Evolutionary conservation across 2,113 vertebrate genomes (phyloP).

Genomic region (Microcebus griseorufus): DNA sequence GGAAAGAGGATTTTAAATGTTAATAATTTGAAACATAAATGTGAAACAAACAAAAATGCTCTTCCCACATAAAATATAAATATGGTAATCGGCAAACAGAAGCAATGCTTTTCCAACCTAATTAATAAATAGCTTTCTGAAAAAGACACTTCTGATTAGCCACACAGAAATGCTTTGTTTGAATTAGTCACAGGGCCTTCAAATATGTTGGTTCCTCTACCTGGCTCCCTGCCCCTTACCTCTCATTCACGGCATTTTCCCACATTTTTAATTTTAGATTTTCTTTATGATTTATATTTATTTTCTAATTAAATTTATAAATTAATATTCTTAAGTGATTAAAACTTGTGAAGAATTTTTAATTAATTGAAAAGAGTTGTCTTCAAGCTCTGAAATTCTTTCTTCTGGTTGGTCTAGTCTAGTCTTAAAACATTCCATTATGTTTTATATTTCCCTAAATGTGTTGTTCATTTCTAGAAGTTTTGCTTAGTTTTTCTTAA

Average conservation of each 20-base stretch:
- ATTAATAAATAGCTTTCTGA: constrained; percentile 13
- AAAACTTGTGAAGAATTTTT: too few relatives aligned
- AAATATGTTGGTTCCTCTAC: background rate
- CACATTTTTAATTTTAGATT: background rate
- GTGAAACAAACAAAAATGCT: background rate
- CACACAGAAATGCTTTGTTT: background rate
- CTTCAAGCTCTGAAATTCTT: too few relatives aligned
- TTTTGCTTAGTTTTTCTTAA: too few relatives aligned
- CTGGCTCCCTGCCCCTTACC: background rate
- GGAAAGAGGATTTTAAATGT: background rate
- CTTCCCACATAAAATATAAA: background rate
- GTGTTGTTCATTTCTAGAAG: too few relatives aligned
- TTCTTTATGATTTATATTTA: too few relatives aligned
- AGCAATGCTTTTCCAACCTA: constrained; percentile 1
- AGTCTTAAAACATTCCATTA: too few relatives aligned
- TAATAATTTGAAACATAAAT: constrained; percentile 31
- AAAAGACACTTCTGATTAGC: background rate
- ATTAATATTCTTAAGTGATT: too few relatives aligned
- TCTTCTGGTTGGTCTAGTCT: too few relatives aligned
- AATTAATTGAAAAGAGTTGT: too few relatives aligned
- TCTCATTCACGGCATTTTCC: background rate
- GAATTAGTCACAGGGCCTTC: background rate
- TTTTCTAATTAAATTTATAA: too few relatives aligned
- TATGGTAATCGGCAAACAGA: background rate
- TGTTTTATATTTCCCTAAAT: too few relatives aligned